Evolutionary conservation across 37 sponge, comb jelly and placozoan species (phyloP).

Genomic region (Halisarca cf. caerulea): DNA sequence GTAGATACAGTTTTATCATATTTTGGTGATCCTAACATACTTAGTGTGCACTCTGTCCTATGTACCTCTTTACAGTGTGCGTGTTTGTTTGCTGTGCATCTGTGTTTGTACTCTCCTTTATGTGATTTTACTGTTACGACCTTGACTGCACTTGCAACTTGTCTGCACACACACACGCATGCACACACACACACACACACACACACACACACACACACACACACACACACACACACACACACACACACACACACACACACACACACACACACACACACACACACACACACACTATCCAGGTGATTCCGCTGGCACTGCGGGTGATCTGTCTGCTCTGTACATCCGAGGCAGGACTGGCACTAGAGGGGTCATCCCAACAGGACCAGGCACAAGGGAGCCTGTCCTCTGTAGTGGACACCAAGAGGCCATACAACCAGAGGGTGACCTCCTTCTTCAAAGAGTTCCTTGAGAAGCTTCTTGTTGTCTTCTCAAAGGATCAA

Average conservation of each 20-base stretch:
- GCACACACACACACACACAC: not conserved
- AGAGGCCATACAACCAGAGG: not conserved
- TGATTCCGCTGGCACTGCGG: constrained; percentile 61
- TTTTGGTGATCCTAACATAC: too few relatives aligned
- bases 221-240: not conserved
- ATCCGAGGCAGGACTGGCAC: constrained; percentile 55
- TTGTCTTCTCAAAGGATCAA: constrained; percentile 72
- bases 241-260: not conserved
- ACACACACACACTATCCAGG: constrained; percentile 34
- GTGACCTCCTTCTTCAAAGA: constrained; percentile 47
- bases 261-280: not conserved
- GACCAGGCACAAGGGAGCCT: not conserved
- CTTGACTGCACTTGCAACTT: too few relatives aligned
- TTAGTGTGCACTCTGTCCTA: too few relatives aligned
- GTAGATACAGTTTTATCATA: too few relatives aligned
- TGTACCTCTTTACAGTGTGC: too few relatives aligned
- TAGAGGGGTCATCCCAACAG: constrained; percentile 15
- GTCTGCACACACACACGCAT: not conserved
- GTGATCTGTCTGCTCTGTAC: constrained; percentile 64
- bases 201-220: not conserved
- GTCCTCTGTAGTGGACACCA: not conserved
- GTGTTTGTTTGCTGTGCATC: too few relatives aligned
- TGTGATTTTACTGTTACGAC: not conserved
- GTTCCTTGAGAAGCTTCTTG: constrained; percentile 72
- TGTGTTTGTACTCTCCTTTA: too few relatives aligned